Percentiles rank a stretch among this genome's conserved stretches.
Conservation (phyloP, 2,888 invertebrate genomes). For the Marronus borbonicus region DNA sequence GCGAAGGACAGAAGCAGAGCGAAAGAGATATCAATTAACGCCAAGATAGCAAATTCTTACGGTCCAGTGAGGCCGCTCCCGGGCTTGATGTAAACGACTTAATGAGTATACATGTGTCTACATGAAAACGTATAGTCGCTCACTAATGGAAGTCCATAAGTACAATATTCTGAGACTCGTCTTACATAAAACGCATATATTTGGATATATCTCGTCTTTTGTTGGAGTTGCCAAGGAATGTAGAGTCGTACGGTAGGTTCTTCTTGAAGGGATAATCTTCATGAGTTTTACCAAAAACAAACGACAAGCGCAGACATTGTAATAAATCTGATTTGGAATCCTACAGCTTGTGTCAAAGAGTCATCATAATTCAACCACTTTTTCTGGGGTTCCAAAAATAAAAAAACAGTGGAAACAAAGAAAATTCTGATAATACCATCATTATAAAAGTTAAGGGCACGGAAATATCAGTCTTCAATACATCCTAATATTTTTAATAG, state of each 20-base stretch:
- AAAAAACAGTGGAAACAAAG: no score
- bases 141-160: conserved; percentile 20
- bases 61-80: conserved; percentile 54
- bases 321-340: no score
- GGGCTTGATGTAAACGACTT: conserved; percentile 42
- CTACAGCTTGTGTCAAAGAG: no score
- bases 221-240: background rate
- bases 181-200: background rate
- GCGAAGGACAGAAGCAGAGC: conserved; percentile 1
- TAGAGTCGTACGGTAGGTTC: background rate
- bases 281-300: no score
- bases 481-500: no score
- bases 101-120: conserved; percentile 35
- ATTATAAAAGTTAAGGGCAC: no score
- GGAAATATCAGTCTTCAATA: no score
- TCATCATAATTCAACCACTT: no score
- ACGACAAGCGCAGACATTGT: no score
- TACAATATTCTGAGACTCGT: background rate
- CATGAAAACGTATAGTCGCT: background rate
- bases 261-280: no score
- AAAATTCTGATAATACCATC: no score
- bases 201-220: background rate
- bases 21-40: conserved; percentile 49
- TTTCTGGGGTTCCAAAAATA: no score
- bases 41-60: conserved; percentile 49